Evolutionary conservation across 2,113 vertebrate species (phyloP).

Genomic region (Zosterops japonicus): DNA sequence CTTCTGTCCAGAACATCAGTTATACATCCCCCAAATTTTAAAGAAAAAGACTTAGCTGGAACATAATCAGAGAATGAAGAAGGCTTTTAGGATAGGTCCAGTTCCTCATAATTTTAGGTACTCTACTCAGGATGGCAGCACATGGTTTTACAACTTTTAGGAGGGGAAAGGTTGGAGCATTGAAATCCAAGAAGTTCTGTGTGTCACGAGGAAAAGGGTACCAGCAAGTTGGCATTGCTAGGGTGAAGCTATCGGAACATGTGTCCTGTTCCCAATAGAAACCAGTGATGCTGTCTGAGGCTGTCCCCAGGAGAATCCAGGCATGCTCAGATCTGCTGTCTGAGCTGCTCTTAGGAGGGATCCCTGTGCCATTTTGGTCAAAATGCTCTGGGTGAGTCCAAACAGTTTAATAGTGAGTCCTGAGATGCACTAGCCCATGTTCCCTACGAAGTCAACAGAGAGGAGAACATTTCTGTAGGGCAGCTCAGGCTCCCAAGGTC

Average conservation of each 20-base stretch:
- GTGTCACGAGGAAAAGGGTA: neutral
- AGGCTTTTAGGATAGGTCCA: neutral
- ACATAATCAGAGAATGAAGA: neutral
- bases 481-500: neutral
- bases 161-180: neutral
- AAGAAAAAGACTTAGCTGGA: neutral
- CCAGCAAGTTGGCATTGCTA: neutral
- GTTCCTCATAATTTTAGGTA: neutral
- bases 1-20: neutral
- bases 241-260: neutral
- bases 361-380: neutral
- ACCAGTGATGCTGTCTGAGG: neutral
- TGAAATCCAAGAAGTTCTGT: neutral
- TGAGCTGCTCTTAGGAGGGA: neutral
- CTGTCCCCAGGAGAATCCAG: neutral
- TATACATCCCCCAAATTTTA: neutral
- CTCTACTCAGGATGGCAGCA: rapidly evolving
- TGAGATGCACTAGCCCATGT: neutral
- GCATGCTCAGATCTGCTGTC: neutral
- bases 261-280: neutral
- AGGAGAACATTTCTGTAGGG: neutral
- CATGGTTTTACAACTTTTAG: rapidly evolving
- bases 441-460: neutral
- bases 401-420: neutral
- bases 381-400: neutral